A percentile compares a stretch with the other conserved stretches of the same genome.
phyloP scores from a whole-genome alignment of 1,140 invertebrate genomes.

The Cydia fagiglandana region DNA sequence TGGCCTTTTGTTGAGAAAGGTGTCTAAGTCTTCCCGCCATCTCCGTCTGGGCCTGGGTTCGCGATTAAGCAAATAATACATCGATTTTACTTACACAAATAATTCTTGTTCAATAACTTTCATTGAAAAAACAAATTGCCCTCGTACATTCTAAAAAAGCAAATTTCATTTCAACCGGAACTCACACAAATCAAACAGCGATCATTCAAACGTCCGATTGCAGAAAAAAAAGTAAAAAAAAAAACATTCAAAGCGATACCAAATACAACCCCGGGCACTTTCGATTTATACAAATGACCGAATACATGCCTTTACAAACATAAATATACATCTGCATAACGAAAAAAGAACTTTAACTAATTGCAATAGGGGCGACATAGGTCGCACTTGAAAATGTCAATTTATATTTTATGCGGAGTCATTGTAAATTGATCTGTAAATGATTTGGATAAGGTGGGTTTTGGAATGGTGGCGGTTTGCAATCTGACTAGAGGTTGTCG shows the following conservation, averaged over 20 bases:
- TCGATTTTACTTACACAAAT: neutral
- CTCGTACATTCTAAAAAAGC: neutral
- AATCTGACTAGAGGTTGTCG: constrained; percentile 33
- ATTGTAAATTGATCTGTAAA: constrained; percentile 40
- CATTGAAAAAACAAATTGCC: neutral
- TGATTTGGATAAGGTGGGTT: neutral
- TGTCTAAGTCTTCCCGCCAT: too few species aligned
- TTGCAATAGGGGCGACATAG: neutral
- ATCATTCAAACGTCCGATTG: constrained; percentile 7
- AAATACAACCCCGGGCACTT: constrained; percentile 18
- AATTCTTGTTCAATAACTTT: neutral
- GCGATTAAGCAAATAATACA: too few species aligned
- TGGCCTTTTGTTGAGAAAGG: too few species aligned
- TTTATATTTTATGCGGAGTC: neutral
- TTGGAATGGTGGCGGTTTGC: neutral
- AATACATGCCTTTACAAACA: constrained; percentile 5
- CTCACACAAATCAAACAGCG: constrained; percentile 5
- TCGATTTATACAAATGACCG: constrained; percentile 20
- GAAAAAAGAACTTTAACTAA: neutral
- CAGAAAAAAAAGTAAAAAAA: neutral
- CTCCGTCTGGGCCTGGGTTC: too few species aligned
- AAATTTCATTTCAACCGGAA: constrained; percentile 15
- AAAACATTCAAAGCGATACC: constrained; percentile 22
- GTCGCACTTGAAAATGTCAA: neutral
- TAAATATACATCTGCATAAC: neutral